Conservation (phyloP, 1,140 invertebrate genomes). For the Drosophila funebris region DNA sequence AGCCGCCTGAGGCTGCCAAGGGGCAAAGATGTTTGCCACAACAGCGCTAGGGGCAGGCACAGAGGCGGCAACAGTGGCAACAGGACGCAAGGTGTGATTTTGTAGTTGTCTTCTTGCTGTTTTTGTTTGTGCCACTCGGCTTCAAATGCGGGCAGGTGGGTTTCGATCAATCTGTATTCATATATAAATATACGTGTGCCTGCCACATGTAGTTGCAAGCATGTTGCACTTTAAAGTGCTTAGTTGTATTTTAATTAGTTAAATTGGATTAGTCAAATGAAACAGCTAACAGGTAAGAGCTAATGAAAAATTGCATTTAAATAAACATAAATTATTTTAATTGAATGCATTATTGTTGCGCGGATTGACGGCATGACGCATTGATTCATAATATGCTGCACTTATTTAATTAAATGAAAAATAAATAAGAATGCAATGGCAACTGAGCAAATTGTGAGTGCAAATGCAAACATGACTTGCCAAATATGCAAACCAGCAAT, state of each 20-base stretch:
- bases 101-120: constrained; percentile 11
- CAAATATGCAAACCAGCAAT: not conserved
- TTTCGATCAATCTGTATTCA: not conserved
- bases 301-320: constrained; percentile 68
- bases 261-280: constrained; percentile 15
- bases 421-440: not conserved
- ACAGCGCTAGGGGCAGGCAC: not conserved
- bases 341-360: constrained; percentile 11
- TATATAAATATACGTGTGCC: not conserved
- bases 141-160: constrained; percentile 47
- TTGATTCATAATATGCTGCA: constrained; percentile 50
- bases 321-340: constrained; percentile 33
- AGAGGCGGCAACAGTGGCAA: not conserved
- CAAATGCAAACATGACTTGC: not conserved
- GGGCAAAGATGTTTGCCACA: constrained; percentile 23
- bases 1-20: constrained; percentile 26
- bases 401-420: constrained; percentile 60
- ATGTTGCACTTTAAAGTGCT: not conserved
- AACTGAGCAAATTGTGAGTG: not conserved
- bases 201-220: not conserved
- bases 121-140: constrained; percentile 27
- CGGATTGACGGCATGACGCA: constrained; percentile 41
- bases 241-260: constrained; percentile 2
- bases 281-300: constrained; percentile 20
- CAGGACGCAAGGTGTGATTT: constrained; percentile 49